Evolutionary conservation across 2,113 vertebrate species (phyloP), one percentile per base, ranked within the genome.

Genomic region (Zosterops borbonicus): DNA sequence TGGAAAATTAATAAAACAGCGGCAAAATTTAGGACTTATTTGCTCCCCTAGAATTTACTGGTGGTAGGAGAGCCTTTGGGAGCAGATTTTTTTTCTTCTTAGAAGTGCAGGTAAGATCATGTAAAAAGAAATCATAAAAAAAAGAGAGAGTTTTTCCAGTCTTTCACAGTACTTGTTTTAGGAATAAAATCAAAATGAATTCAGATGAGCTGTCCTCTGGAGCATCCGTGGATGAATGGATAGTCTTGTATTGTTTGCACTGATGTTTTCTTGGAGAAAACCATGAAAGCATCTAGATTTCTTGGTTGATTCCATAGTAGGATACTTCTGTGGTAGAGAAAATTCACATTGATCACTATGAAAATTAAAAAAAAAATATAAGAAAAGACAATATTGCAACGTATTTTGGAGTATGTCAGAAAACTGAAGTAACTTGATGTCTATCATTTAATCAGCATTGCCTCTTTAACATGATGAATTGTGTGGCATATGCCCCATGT

Each of bases 141-240:
- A 55, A 9, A 2, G 8, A 52, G 46, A 17, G 6, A 46, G 3
- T 9, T 75, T 78, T 49, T 6, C 9, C 8, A 39, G 3, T 12
- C 15, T 22, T 53, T 81, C 60, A 33, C 23, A n/a, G 12, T 58
- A 23, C 2, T 2, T 25, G 3, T 83, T 25, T 21, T 59, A 64
- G 69, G 60, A 78, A 46, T 47, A 20, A 85, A 52, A 67, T 67
- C 0, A 44, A 35, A 79, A 37, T 23, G 0, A 56, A 31, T 73
- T 64, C 9, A 27, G 50, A 23, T 60, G 17, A 60, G 5, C 17
- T 56, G 9, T 75, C 42, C 8, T 85, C 70, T 35, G 14, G 7
- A 70, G 37, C 18, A 52, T 35, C 24, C 0, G 0, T 59, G n/a
- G 19, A 18, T n/a, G 13, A 52, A 21, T 19, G 17, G 35, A 10